These are phyloP conservation scores for Ferrisia virgata DNA, from an alignment of 2,888 invertebrate species.

Conservation along the genomic window DNA sequence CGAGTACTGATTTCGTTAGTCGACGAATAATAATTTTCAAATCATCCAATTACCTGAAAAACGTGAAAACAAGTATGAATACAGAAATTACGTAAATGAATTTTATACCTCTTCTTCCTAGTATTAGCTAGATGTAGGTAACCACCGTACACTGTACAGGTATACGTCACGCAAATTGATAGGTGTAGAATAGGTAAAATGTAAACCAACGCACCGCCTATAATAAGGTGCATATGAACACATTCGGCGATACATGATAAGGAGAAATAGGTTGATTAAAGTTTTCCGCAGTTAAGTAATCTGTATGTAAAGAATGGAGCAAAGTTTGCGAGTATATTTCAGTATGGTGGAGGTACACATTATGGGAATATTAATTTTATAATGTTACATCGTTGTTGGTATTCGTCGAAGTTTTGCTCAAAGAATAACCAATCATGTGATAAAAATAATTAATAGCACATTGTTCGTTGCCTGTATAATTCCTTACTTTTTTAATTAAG, in stretches of 20 bases:
- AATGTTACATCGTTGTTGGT: not conserved
- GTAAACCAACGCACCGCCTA: no score
- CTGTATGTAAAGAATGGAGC: not conserved
- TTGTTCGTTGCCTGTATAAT: not conserved
- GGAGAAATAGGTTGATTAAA: not conserved
- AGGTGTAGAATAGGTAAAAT: no score
- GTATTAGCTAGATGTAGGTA: no score
- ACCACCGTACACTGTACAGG: no score
- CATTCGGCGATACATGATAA: not conserved
- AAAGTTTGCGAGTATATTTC: not conserved
- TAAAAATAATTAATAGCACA: not conserved
- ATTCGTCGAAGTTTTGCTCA: not conserved
- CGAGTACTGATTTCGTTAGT: no score
- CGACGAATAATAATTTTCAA: no score
- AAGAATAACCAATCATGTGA: not conserved
- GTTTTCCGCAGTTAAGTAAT: not conserved
- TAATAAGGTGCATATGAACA: not conserved
- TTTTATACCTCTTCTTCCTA: no score
- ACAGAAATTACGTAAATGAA: no score
- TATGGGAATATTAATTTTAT: not conserved
- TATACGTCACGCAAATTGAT: no score
- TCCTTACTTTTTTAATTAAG: slow-evolving; percentile 7
- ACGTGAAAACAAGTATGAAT: no score
- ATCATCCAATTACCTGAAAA: no score
- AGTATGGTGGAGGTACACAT: not conserved